These are phyloP conservation scores for Sphaerophoria taeniata DNA, from an alignment of 2,888 invertebrate species.

Conservation along the genomic window DNA sequence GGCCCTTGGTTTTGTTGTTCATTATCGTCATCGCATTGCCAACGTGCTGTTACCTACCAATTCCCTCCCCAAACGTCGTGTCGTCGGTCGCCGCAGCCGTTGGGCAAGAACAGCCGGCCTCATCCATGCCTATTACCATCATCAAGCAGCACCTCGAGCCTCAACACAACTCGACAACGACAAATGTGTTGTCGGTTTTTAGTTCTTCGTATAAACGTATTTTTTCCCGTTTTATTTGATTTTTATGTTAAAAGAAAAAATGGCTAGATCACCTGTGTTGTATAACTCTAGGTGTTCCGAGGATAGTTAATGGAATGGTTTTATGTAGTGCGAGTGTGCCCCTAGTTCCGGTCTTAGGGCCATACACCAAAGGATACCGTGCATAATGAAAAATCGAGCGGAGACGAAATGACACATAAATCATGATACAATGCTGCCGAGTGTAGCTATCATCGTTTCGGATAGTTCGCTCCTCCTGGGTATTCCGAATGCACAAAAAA, in stretches of 20 bases:
- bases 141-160: conserved; percentile 13
- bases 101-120: background rate
- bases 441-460: conserved; percentile 69
- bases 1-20: conserved; percentile 61
- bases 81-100: too few relatives aligned
- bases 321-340: conserved; percentile 39
- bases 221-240: conserved; percentile 46
- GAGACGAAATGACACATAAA: conserved; percentile 72
- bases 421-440: conserved; percentile 62
- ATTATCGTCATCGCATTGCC: conserved; percentile 49
- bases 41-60: conserved; percentile 22
- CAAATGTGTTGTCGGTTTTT: conserved; percentile 52
- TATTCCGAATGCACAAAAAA: background rate
- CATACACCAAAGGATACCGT: conserved; percentile 69
- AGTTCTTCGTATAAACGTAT: too few relatives aligned
- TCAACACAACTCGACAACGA: conserved; percentile 27
- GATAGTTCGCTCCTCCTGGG: conserved; percentile 15
- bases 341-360: conserved; percentile 66
- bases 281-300: conserved; percentile 18
- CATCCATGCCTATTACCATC: background rate
- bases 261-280: conserved; percentile 66
- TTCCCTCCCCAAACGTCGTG: too few relatives aligned
- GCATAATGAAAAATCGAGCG: conserved; percentile 74
- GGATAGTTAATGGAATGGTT: background rate
- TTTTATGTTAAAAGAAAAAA: conserved; percentile 67